These are phyloP conservation scores for Desoria tigrina DNA, from an alignment of 2,888 invertebrate genomes.

Conservation along the genomic window DNA sequence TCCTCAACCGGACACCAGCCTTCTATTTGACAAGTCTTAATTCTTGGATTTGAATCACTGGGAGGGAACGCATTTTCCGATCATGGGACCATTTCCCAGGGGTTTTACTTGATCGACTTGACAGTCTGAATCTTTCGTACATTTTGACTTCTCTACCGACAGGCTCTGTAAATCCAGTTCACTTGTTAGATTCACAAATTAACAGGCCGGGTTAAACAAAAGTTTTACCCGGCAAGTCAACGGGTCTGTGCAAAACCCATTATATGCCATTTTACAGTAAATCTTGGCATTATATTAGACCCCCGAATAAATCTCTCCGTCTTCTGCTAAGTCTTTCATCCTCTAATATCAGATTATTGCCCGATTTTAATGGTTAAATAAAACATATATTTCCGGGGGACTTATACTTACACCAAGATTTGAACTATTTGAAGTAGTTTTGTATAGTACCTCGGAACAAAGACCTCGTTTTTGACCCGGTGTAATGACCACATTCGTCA, in stretches of 20 bases:
- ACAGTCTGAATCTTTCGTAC: slow-evolving; percentile 53
- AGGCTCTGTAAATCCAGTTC: slow-evolving; percentile 44
- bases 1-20: slow-evolving; percentile 61
- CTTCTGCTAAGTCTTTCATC: no score
- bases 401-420: no score
- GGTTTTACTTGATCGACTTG: slow-evolving; percentile 50
- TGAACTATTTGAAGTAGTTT: no score
- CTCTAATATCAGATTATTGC: no score
- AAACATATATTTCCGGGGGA: no score
- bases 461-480: slow-evolving; percentile 57
- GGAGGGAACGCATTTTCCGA: slow-evolving; percentile 58
- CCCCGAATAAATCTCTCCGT: no score
- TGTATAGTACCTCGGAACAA: slow-evolving; percentile 56
- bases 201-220: no score
- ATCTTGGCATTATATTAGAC: no score
- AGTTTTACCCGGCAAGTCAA: not conserved
- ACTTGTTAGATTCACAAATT: not conserved
- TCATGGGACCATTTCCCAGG: slow-evolving; percentile 57
- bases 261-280: no score
- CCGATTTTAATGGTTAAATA: no score
- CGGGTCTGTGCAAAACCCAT: no score
- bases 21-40: slow-evolving; percentile 56
- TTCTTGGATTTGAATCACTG: slow-evolving; percentile 16
- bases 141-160: slow-evolving; percentile 52
- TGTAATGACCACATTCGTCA: slow-evolving; percentile 60